phyloP scores from a whole-genome alignment of 2,113 vertebrate species.

The Tursiops truncatus region DNA sequence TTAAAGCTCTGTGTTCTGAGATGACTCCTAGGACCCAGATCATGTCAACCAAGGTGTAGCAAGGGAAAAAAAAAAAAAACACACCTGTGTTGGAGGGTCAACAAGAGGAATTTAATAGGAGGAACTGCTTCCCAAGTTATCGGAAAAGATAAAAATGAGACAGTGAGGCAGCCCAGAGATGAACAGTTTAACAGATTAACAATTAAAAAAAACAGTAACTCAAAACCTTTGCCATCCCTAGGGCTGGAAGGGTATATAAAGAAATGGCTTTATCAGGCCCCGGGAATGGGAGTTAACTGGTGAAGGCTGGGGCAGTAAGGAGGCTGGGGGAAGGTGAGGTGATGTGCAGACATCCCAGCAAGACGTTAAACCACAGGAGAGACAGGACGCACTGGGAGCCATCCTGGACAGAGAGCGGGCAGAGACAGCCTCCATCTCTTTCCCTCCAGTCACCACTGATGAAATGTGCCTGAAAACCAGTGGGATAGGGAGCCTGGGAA shows the following conservation, averaged over 20 bases:
- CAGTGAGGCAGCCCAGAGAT: not conserved
- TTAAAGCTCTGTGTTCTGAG: not conserved
- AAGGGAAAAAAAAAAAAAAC: not conserved
- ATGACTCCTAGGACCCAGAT: not conserved
- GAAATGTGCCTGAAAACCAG: not conserved
- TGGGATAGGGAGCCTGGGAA: not conserved
- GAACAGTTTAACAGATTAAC: too few species aligned
- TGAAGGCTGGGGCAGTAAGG: too few species aligned
- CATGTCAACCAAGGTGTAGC: not conserved
- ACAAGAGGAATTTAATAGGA: not conserved
- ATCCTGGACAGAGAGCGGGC: not conserved
- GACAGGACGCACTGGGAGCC: accelerated
- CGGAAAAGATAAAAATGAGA: not conserved
- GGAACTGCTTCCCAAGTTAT: not conserved
- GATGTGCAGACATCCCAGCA: not conserved
- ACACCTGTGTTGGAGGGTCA: too few species aligned
- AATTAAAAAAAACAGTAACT: not conserved
- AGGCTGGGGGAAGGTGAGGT: not conserved
- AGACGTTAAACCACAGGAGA: not conserved
- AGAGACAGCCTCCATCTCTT: too few species aligned
- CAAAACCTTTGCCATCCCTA: too few species aligned
- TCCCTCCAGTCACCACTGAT: too few species aligned
- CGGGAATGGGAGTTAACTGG: too few species aligned
- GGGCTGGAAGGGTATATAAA: too few species aligned
- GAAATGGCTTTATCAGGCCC: too few species aligned